Base-by-base conservation (phyloP, 2,888 invertebrate genomes). In the Chymomyza caudatula region DNA sequence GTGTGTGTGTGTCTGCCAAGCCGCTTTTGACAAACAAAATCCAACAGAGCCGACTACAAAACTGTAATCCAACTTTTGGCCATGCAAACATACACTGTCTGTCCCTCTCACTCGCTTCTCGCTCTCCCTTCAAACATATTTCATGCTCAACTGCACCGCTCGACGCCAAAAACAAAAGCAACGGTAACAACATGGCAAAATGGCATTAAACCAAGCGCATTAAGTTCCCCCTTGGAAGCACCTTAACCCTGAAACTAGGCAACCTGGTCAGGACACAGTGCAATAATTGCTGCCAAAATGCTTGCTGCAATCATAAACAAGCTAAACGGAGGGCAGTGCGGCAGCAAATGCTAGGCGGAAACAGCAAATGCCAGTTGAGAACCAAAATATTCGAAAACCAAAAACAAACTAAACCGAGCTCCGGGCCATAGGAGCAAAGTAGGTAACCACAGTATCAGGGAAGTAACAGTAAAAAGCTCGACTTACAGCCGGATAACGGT, bases 221-320 rank as follows among this genome's bases (percentile, higher is more conserved):
- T 77, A 72, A 60, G 60, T 29, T 49, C n/a, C 65, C 22, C 22
- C 17, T 5, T 37, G 29, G 6, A 47, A 47, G n/a, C 44, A 15
- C 15, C 44, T 17, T 47, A 15, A 15, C 44, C 44, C 44, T 47
- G 37, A 4, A 37, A 6, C 37, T 37, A 37, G 37, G 4, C 37
- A 4, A 37, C 37, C 37, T 47, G 3, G 13, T 6, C 17, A 0
- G 15, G 5, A 17, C 43, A 23, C 23, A 17, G 20, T 59, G 61
- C 67, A 69, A 73, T 79, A 77, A 82, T 79, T 82, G 77, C 64
- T 71, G 67, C 67, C 65, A 65, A 78, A 71, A 76, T 66, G 74
- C 69, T 78, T 71, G 68, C 64, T 74, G 69, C 67, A 71, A 70
- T 69, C 73, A 73, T 80, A 71, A 71, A 66, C 56, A 58, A 67